Evolutionary conservation across 2,888 invertebrate species (phyloP), one percentile per base, ranked within the genome.

Genomic region (Morpho achilles): DNA sequence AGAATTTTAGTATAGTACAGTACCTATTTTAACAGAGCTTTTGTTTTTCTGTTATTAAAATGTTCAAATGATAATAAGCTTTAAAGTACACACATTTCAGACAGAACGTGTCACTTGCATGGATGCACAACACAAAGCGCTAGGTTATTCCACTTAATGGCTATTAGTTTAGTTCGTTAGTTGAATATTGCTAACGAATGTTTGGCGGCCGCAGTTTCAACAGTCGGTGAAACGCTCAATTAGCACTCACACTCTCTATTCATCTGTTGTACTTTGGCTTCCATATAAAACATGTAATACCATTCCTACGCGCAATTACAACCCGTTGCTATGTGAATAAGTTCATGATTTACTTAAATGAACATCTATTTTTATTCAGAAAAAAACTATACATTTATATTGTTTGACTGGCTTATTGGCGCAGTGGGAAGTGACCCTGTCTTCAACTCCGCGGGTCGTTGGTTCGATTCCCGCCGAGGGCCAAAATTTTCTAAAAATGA

Each of bases 151-250:
- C 44, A 55, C 49, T 50, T 55, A 50, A 55, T 55, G 86, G 84
- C 87, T 86, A 87, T 88, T 87, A 88, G 87, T 86, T 86, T 80
- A 85, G 87, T 89, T 89, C 88, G 89, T 88, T 89, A 89, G 87
- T 76, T 83, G 86, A 86, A 88, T 87, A 89, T 87, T 84, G 87
- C 87, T 87, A 87, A 89, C 87, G 88, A 88, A 84, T 85, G 85
- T 84, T 82, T 75, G 81, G 76, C 77, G 71, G 77, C 69, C 78
- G 79, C 79, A 82, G 73, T 79, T 79, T 75, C 77, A 72, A 67
- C 67, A 68, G 73, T 72, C 73, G 76, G 74, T 81, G 80, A 84
- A 86, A 84, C 80, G 80, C 82, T 82, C 84, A 87, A 87, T 87
- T 85, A 87, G 80, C 79, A 80, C 79, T 77, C 79, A 71, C 64